Evolutionary conservation across 30 jellyfish, hydroid and myxozoan genomes (phyloP), one percentile per base, ranked within the genome.

Genomic region (Aurelia coerulea): DNA sequence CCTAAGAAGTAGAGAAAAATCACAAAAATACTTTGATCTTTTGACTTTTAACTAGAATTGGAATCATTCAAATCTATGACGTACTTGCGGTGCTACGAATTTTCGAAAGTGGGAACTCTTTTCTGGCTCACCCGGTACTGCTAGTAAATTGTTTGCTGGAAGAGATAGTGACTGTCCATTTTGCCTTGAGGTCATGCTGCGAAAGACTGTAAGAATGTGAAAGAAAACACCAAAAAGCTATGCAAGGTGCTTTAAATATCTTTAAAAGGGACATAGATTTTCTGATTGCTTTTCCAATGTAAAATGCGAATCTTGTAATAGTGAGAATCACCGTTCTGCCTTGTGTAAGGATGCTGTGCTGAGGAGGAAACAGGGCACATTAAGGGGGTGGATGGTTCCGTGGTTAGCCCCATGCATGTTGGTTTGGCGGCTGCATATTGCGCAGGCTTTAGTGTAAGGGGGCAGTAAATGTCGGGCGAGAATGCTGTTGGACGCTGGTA

Each of bases 401-500:
- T 49, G 33, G 62, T 16, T 29, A 29, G 41, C 42, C 35, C 49
- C 42, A 31, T 65, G 35, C 49, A 42, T 34, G 35, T 15, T 65
- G 42, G n/a, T 34, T 34, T 12, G n/a, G 31, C 76, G 41, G 76
- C 42, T 65, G 33, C 76, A 65, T 2, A 65, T 46, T 29, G 41
- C 76, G n/a, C 34, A 15, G 76, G 76, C 76, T 42, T 15, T n/a
- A 14, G 33, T 65, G 15, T 3, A 17, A 12, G 76, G 76, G 35
- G 35, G 35, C 6, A 65, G 35, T 12, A 10, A 31, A 4, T 34
- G 15, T 37, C 8, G 63, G 52, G 80, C 33, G 34, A 33, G 80
- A 39, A 65, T 70, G 60, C 52, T 70, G 31, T 70, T 23, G 3
- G 80, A 70, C 62, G 52, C 62, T 70, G 80, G 80, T n/a, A 70